Base-by-base conservation (phyloP, 2,113 vertebrate genomes). In the Halichoeres trimaculatus region DNA sequence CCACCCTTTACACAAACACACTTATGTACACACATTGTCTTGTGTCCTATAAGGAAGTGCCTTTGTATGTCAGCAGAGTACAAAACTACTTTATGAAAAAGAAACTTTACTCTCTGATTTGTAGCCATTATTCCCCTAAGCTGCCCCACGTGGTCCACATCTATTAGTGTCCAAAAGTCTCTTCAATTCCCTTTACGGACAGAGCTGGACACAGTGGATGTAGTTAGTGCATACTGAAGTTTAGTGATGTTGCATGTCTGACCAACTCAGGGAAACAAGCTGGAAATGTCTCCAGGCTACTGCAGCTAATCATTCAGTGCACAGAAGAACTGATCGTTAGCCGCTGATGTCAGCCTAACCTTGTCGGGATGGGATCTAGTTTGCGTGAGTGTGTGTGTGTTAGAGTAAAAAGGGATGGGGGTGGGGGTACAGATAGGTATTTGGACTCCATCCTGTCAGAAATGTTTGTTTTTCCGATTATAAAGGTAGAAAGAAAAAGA, bases 201-300 rank as follows among this genome's bases (percentile, higher is more conserved):
- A 51, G 47, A 78, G 62, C 36, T 45, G 36, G 30, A 40, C 60
- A 19, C 52, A 76, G 64, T 60, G 67, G 48, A 66, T 74, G 68
- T 60, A 41, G 88, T 81, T 60, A 76, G 81, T 62, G 68, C 62
- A 68, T 63, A 72, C 58, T 75, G 74, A 85, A 82, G 76, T 80
- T 83, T 80, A 84, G 74, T 79, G 88, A 91, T 89, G 82, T 77
- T 79, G 78, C 87, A 85, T 88, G 90, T 93, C 90, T 71, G 85
- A 89, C 82, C 88, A 89, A 92, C 87, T 92, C 83, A 91, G 90
- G 86, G 86, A 88, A 90, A 92, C 90, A 88, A 83, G 76, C 89
- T 91, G 90, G 90, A 93, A 92, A 93, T 89, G 88, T 91, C 91
- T 90, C 77, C 78, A 54, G 91, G 92, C 90, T 85, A 91, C 80